Evolutionary conservation across 2,888 invertebrate genomes (phyloP), one percentile per base, ranked within the genome.

Genomic region (Lepidochrysops patricia): DNA sequence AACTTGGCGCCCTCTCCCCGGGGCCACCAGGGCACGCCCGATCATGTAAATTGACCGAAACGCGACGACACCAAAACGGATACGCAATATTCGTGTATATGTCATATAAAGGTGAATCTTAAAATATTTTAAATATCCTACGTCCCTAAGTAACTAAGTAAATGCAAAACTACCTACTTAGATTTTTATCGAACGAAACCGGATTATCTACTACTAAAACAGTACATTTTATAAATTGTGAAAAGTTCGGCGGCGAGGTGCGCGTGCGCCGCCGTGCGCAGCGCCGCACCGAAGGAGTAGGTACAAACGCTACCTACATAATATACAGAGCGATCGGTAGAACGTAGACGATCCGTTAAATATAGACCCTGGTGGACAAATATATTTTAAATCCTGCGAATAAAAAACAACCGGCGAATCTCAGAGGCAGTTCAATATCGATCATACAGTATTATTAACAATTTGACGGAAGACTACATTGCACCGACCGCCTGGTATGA

Each of bases 21-120:
- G 3, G 43, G 6, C 4, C 13, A 7, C 1, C 6, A 9, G 9
- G 13, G 3, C 9, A 27, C 13, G 19, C 9, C 54, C 19, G 29
- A 32, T 54, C 54, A 32, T 32, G 54, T 32, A 54, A 50, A 54
- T 54, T 29, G 54, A 54, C 54, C 54, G 29, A 32, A 32, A 29
- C 15, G 29, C 4, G 27, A 27, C 15, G 13, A 52, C 54, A 52
- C 54, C 15, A 54, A 54, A 32, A 54, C 54, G 29, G 12, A 32
- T 52, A 27, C 52, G 26, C 52, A 27, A 15, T 32, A 32, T 23
- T 43, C 43, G 43, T 19, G 43, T 43, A 43, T 19, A 43, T 43
- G 15, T 43, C 4, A 43, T 13, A 32, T 54, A 54, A 54, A 54
- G 12, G 54, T 54, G 29, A 54, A 32, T 26, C 26, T 54, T 19